A percentile compares a stretch with the other conserved stretches of the same genome.
These are phyloP conservation scores for Sphaerophoria taeniata DNA, from an alignment of 2,888 invertebrate species.

Conservation along the genomic window DNA sequence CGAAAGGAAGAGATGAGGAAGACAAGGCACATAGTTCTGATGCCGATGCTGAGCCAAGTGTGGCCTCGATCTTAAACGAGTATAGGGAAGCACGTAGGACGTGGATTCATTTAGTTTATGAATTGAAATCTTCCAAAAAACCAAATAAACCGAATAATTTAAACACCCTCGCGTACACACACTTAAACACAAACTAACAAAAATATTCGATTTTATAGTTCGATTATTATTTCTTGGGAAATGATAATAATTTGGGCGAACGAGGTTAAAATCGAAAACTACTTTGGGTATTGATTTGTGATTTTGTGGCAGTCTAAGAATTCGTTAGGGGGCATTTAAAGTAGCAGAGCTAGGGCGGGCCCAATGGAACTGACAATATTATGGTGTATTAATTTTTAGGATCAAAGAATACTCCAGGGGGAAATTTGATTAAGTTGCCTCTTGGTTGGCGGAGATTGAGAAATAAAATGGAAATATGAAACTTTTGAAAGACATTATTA, in stretches of 20 bases:
- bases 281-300: conserved; percentile 38
- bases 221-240: conserved; percentile 42
- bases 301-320: conserved; percentile 49
- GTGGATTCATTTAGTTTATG: conserved; percentile 64
- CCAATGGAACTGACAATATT: neutral
- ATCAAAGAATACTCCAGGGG: conserved; percentile 24
- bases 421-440: conserved; percentile 13
- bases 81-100: conserved; percentile 51
- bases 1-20: conserved; percentile 7
- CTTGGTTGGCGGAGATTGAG: conserved; percentile 6
- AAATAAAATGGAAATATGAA: conserved; percentile 24
- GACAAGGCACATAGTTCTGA: neutral
- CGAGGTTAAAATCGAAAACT: conserved; percentile 1
- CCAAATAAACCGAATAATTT: conserved; percentile 55
- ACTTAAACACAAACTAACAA: neutral
- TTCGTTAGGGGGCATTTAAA: conserved; percentile 41
- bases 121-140: conserved; percentile 51
- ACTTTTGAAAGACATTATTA: conserved; percentile 14
- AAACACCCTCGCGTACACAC: conserved; percentile 16
- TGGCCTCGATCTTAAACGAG: conserved; percentile 34
- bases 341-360: neutral
- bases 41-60: conserved; percentile 6
- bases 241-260: conserved; percentile 10
- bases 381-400: conserved; percentile 14
- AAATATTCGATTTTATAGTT: conserved; percentile 48